phyloP scores from a whole-genome alignment of 2,113 vertebrate genomes.

The Etia nguti region DNA sequence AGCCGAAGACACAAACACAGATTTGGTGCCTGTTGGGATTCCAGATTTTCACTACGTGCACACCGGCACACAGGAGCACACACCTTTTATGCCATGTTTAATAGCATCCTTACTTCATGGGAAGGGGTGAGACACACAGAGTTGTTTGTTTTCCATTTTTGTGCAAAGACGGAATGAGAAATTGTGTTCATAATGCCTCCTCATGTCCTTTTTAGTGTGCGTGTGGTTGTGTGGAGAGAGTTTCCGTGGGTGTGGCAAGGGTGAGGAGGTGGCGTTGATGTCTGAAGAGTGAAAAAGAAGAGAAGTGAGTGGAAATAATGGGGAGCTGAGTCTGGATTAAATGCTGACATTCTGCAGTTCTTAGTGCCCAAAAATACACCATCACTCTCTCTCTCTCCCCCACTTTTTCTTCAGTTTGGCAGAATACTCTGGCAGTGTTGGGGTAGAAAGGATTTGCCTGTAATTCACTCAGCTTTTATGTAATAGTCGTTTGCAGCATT shows the following conservation, averaged over 20 bases:
- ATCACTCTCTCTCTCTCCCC: not conserved
- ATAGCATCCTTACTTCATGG: not conserved
- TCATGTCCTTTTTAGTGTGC: not conserved
- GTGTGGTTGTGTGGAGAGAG: fast-evolving
- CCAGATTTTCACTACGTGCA: not conserved
- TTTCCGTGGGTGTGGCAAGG: not conserved
- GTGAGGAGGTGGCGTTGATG: not conserved
- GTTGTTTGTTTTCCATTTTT: not conserved
- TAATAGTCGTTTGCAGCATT: constrained; percentile 55
- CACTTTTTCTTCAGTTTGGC: constrained; percentile 28
- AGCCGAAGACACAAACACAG: constrained; percentile 38
- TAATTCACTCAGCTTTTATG: constrained; percentile 68
- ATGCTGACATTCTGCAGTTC: constrained; percentile 58
- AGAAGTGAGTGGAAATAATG: constrained; percentile 19
- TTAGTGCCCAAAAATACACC: constrained; percentile 40
- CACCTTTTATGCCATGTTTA: not conserved
- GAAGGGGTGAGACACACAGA: not conserved
- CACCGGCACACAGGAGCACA: not conserved
- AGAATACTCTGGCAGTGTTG: constrained; percentile 42
- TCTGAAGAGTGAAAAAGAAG: not conserved
- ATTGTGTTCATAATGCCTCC: not conserved
- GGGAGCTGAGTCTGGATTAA: constrained; percentile 60
- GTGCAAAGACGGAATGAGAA: not conserved
- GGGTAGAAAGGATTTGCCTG: constrained; percentile 68
- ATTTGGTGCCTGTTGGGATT: constrained; percentile 28